Evolutionary conservation across 1,140 invertebrate species (phyloP), one percentile per base, ranked within the genome.

Genomic region (Drosophila erecta): DNA sequence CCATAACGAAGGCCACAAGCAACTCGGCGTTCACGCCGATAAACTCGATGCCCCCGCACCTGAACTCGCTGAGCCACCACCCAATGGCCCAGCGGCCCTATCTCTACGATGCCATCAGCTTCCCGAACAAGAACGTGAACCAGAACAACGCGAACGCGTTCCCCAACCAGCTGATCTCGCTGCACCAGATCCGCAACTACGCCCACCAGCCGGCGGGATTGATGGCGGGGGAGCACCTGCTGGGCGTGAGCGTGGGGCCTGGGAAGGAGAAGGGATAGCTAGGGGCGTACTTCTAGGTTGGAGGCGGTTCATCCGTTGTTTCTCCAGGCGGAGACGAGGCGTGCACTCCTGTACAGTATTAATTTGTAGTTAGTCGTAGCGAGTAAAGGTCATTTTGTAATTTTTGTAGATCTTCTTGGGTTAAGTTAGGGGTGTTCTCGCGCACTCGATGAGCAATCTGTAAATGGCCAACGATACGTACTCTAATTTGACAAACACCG

Each of bases 131-230:
- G 78, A 90, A 90, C 55, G 83, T 92, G 30, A 92, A 91, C 54
- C 94, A 94, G 84, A 93, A 93, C 41, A 90, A 90, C 43, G 94
- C 95, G 60, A 96, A 96, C 85, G 95, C 95, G 62, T 98, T 98
- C 93, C 97, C 98, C 54, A 98, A 98, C 93, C 98, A 98, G 92
- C 94, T 99, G 90, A 98, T 99, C 90, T 98, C 97, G 76, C 94
- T 99, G 47, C 97, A 99, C 93, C 98, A 99, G 93, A 99, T 99
- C 81, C 95, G 98, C 84, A 99, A 98, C 93, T 99, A 98, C 93
- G 97, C 98, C 62, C 97, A 98, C 91, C 97, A 98, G 91, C 97
- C 97, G n/a, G 95, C 90, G 17, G 90, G 91, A 35, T 65, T 92
- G 30, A 92, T 92, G 91, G 77, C 90, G 24, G 91, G 91, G 12